A percentile compares a stretch with the other conserved stretches of the same genome.
Evolutionary conservation across 2,113 vertebrate genomes (phyloP).

Genomic region (Ondatra zibethicus): DNA sequence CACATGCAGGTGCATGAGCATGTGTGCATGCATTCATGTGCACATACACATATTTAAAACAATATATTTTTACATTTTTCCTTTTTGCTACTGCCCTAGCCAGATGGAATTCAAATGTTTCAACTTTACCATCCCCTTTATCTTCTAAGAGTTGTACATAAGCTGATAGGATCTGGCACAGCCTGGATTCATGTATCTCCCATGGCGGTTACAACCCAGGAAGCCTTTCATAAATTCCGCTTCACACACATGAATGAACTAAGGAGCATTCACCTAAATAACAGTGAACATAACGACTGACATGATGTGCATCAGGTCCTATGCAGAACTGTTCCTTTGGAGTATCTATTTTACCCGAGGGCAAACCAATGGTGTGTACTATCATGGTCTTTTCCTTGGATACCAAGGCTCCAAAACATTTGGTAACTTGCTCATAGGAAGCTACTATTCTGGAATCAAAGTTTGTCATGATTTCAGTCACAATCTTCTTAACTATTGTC

Average conservation of each 20-base stretch:
- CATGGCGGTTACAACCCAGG: neutral
- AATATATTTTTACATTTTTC: neutral
- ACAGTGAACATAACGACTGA: neutral
- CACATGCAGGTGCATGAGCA: neutral
- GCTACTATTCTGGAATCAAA: neutral
- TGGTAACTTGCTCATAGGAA: neutral
- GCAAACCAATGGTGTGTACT: neutral
- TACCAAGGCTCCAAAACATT: neutral
- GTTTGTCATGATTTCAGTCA: neutral
- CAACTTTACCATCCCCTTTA: neutral
- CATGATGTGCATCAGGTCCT: neutral
- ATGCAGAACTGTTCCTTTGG: neutral
- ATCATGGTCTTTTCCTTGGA: conserved; percentile 13
- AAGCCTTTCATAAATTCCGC: neutral
- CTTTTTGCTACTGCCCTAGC: neutral
- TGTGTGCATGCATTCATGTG: neutral
- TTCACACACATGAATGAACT: conserved; percentile 14
- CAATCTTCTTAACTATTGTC: conserved; percentile 5
- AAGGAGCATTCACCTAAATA: neutral
- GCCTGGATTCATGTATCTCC: neutral
- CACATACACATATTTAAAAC: neutral
- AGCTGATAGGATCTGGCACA: neutral
- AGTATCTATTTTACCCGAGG: neutral
- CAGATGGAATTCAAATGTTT: conserved; percentile 38
- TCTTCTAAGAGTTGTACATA: neutral